Base-by-base conservation (phyloP, 1,140 invertebrate genomes). In the Pinna nobilis region DNA sequence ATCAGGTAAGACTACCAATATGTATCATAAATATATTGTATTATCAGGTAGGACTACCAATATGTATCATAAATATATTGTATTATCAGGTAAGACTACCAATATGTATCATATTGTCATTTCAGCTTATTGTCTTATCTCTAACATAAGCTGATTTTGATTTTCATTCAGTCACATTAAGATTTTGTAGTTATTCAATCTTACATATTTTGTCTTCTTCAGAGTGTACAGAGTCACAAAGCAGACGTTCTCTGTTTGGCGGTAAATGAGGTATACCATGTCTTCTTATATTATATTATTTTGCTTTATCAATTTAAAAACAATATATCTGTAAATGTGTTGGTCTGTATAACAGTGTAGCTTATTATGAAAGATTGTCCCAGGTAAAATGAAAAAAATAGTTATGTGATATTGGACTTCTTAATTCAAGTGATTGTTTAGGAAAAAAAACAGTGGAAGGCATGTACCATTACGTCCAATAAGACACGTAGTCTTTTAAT, bases 201-300 rank as follows among this genome's bases (percentile, higher is more conserved):
- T n/a, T n/a, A n/a, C n/a, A n/a, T n/a, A n/a, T n/a, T n/a, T 75
- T 73, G 55, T 60, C n/a, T 47, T 23, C 82, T 79, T 49, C 93
- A 95, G 84, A 92, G 91, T 60, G 92, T 93, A 73, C 92, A 93
- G 70, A 93, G 93, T 50, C 94, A 97, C 82, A 93, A 93, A 76
- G 93, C 94, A 0, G 95, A 96, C 89, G 93, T 97, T 47, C 88
- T 96, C 15, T 87, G 92, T 1, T 73, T 97, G 39, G 91, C 91
- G 20, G 88, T 96, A 2, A 93, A 93, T n/a, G 90, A 93, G 53
- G 92, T 84, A 70, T 63, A 71, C 59, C 3, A 33, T 37, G 9
- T 5, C 9, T 23, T 39, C 15, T 35, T 20, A 6, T 30, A 15
- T 13, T 18, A 44, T 11, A 44, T 44, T n/a, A 44, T 44, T 9